Evolutionary conservation across 2,888 invertebrate species (phyloP).

Genomic region (Melipona bicolor): DNA sequence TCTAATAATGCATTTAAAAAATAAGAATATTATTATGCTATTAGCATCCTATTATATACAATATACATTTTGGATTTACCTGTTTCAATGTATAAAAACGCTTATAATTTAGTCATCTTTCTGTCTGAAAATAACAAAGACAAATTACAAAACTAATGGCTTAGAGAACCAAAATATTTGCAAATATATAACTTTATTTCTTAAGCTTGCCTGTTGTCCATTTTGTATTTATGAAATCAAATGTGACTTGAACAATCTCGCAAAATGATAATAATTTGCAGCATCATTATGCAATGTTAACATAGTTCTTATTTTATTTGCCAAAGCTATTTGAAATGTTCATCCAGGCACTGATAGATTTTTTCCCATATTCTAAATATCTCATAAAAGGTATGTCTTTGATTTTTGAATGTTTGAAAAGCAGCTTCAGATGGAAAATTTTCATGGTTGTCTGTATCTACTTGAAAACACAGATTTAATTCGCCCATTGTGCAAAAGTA

Average conservation of each 20-base stretch:
- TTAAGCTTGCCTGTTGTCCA: constrained; percentile 71
- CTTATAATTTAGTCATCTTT: constrained; percentile 84
- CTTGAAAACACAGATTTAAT: constrained; percentile 92
- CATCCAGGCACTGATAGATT: constrained; percentile 86
- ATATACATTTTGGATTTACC: constrained; percentile 82
- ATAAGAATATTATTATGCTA: neutral
- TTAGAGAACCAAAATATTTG: neutral
- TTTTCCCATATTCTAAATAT: constrained; percentile 90
- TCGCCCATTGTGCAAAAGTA: constrained; percentile 80
- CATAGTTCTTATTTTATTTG: constrained; percentile 85
- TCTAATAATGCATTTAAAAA: neutral
- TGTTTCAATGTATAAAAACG: constrained; percentile 82
- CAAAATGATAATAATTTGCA: constrained; percentile 92
- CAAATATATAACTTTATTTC: constrained; percentile 18
- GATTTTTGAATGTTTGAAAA: constrained; percentile 92
- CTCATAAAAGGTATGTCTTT: constrained; percentile 94
- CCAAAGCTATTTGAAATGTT: constrained; percentile 85
- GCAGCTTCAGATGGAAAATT: constrained; percentile 91
- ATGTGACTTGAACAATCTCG: constrained; percentile 90
- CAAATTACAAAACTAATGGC: neutral
- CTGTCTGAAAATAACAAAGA: constrained; percentile 68
- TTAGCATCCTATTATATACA: too few species aligned
- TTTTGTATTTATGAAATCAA: constrained; percentile 86
- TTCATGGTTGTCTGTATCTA: constrained; percentile 93
- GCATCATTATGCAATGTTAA: constrained; percentile 87